Conservation (phyloP, 2,797 vertebrate genomes). For the Intellagama lesueurii region DNA sequence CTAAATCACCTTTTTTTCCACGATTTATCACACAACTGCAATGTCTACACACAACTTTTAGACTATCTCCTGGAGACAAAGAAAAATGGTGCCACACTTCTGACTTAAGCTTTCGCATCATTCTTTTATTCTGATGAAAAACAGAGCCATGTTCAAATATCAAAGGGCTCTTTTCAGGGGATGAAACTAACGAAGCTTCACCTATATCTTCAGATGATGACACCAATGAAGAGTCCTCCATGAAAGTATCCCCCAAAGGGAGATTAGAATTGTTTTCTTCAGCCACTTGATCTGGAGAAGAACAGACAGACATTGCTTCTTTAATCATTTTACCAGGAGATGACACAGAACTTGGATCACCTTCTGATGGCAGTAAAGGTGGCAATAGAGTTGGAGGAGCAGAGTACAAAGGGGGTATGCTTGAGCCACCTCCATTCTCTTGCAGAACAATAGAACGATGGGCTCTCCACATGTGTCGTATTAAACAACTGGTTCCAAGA, state of each 20-base stretch:
- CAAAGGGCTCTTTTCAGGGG: constrained; percentile 81
- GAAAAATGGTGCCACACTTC: constrained; percentile 99
- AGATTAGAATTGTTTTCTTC: constrained; percentile 83
- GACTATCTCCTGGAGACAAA: constrained; percentile 90
- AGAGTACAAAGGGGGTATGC: constrained; percentile 90
- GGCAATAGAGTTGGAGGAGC: constrained; percentile 88
- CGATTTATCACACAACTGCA: constrained; percentile 94
- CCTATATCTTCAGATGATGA: constrained; percentile 83
- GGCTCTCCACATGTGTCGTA: constrained; percentile 97
- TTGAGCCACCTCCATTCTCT: constrained; percentile 90
- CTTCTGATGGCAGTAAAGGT: constrained; percentile 83
- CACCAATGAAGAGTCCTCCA: constrained; percentile 71
- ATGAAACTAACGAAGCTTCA: constrained; percentile 80
- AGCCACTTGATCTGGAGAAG: constrained; percentile 82
- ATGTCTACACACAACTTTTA: constrained; percentile 94
- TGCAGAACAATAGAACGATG: constrained; percentile 95
- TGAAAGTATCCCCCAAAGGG: constrained; percentile 78
- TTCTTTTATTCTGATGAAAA: constrained; percentile 95
- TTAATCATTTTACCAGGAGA: constrained; percentile 86
- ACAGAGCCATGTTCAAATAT: constrained; percentile 78
- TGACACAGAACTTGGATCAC: constrained; percentile 78
- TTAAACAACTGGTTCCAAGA: constrained; percentile 96
- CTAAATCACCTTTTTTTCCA: constrained; percentile 93
- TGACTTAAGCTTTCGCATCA: constrained; percentile 94
- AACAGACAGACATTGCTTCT: constrained; percentile 78